These are phyloP conservation scores for Luehdorfia chinensis DNA, from an alignment of 1,140 invertebrate genomes.

Conservation along the genomic window DNA sequence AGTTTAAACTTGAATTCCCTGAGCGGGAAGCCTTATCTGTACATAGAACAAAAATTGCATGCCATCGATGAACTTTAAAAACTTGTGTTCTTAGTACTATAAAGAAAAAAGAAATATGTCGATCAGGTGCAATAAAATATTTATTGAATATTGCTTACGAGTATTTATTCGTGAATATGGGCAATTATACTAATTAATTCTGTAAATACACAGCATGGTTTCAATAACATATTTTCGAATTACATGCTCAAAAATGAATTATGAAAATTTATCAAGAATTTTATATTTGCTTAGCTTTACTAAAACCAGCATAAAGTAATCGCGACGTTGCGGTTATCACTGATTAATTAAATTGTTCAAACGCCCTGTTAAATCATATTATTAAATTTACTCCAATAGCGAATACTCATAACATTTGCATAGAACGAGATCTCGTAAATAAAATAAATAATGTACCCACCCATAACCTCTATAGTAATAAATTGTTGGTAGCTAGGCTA, in stretches of 20 bases:
- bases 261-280: too few relatives aligned
- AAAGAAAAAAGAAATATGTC: neutral
- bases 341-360: too few relatives aligned
- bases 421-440: conserved; percentile 1
- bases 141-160: too few relatives aligned
- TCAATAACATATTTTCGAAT: too few relatives aligned
- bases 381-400: neutral
- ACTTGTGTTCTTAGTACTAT: too few relatives aligned
- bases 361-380: too few relatives aligned
- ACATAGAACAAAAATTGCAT: neutral
- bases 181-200: neutral
- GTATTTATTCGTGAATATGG: neutral
- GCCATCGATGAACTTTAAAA: conserved; percentile 21
- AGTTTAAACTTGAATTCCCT: conserved; percentile 34
- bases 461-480: conserved; percentile 14
- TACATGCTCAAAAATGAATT: too few relatives aligned
- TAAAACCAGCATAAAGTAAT: too few relatives aligned
- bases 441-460: conserved; percentile 14
- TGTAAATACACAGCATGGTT: neutral
- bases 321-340: too few relatives aligned
- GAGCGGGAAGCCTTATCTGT: conserved; percentile 41
- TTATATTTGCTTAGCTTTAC: too few relatives aligned
- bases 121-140: too few relatives aligned
- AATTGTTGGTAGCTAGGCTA: conserved; percentile 16
- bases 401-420: neutral